Evolutionary conservation across 2,888 invertebrate genomes (phyloP).

Genomic region (Dasysyrphus albostriatus): DNA sequence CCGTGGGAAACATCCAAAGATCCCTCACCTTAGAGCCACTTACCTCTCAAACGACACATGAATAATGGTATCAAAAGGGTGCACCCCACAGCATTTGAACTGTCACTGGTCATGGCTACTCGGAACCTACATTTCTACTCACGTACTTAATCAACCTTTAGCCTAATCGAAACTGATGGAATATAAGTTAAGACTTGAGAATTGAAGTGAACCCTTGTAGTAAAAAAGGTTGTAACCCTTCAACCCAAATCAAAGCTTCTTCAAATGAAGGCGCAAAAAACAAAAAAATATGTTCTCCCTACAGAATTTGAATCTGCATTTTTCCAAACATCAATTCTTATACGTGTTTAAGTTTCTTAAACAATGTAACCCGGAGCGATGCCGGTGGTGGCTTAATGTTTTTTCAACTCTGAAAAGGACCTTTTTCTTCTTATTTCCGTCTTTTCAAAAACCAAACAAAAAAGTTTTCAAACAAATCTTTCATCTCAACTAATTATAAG

Average conservation of each 20-base stretch:
- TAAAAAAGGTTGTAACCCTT: neutral
- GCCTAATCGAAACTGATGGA: neutral
- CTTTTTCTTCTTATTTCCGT: neutral
- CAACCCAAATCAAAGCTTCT: neutral
- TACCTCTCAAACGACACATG: no score
- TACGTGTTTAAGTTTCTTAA: neutral
- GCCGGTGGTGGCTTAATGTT: no score
- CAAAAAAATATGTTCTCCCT: neutral
- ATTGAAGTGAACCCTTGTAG: neutral
- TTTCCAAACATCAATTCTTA: neutral
- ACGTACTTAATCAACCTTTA: neutral
- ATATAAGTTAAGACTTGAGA: neutral
- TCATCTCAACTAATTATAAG: neutral
- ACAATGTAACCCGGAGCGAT: neutral
- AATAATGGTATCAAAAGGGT: no score
- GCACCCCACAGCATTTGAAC: no score
- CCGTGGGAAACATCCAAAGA: no score
- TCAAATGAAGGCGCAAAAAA: neutral
- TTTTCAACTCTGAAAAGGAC: neutral
- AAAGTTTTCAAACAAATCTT: neutral
- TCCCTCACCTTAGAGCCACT: no score
- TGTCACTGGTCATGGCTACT: no score
- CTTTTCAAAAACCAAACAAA: neutral
- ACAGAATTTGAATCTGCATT: neutral
- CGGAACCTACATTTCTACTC: no score